Evolutionary conservation across 2,113 vertebrate species (phyloP).

Genomic region (Synchiropus splendidus): DNA sequence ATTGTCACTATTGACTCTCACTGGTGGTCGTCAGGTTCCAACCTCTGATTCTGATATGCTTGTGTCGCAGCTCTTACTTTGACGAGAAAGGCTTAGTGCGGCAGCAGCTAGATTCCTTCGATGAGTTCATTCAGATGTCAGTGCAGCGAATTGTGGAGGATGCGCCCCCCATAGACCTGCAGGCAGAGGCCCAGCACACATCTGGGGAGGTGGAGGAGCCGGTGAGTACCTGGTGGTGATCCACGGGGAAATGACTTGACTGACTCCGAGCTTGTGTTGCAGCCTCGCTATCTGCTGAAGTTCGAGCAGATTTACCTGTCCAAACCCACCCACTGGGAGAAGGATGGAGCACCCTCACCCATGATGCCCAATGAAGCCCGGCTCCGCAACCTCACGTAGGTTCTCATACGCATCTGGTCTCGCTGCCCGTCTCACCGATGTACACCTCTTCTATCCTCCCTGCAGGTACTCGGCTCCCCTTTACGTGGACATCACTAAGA

Average conservation of each 20-base stretch:
- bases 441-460: background rate
- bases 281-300: conserved; percentile 93
- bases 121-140: conserved; percentile 99
- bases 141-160: conserved; percentile 98
- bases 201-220: conserved; percentile 95
- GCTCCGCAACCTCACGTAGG: conserved; percentile 89
- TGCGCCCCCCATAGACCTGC: conserved; percentile 92
- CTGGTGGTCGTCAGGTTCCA: no score
- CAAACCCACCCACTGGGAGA: conserved; percentile 97
- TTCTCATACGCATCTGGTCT: background rate
- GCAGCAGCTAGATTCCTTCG: conserved; percentile 95
- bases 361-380: conserved; percentile 99
- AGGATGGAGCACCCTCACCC: conserved; percentile 93
- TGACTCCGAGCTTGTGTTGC: conserved; percentile 3
- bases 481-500: conserved; percentile 98
- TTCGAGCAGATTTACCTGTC: conserved; percentile 98
- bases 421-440: background rate
- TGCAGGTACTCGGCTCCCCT: conserved; percentile 90
- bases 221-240: conserved; percentile 59
- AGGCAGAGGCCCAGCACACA: conserved; percentile 95
- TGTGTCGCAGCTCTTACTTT: conserved; percentile 82
- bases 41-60: no score
- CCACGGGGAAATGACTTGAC: background rate
- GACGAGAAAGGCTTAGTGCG: conserved; percentile 96
- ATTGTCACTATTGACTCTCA: no score